These are phyloP conservation scores for Julus scanicus DNA, from an alignment of 2,888 invertebrate genomes.

Conservation along the genomic window DNA sequence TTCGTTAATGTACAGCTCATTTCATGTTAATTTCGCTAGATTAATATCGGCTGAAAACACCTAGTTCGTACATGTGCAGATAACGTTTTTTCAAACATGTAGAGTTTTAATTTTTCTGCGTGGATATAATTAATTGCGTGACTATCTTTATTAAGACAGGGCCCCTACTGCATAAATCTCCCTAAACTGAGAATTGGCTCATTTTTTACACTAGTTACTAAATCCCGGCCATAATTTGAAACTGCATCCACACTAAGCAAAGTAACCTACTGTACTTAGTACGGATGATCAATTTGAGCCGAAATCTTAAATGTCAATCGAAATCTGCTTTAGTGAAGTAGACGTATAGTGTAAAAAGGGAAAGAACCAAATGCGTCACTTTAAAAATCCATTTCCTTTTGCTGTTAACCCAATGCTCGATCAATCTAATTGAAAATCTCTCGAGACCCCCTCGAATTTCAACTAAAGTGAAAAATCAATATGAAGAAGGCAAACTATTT, in stretches of 20 bases:
- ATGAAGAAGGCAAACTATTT: constrained; percentile 31
- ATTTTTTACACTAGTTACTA: no score
- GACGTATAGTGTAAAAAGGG: not conserved
- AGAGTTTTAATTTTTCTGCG: no score
- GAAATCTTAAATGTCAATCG: not conserved
- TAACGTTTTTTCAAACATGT: no score
- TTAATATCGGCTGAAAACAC: no score
- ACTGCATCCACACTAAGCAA: not conserved
- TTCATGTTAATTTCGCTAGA: no score
- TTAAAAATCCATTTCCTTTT: constrained; percentile 42
- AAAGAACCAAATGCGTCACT: not conserved
- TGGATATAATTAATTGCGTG: no score
- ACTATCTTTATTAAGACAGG: no score
- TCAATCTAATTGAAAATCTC: constrained; percentile 47
- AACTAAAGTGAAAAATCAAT: constrained; percentile 40
- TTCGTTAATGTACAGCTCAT: no score
- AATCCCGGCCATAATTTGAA: not conserved
- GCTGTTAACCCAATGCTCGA: constrained; percentile 45
- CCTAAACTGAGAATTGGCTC: no score
- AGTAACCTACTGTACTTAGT: not conserved
- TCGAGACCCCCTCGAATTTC: constrained; percentile 43
- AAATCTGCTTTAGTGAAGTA: not conserved
- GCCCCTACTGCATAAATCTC: no score
- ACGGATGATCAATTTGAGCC: not conserved
- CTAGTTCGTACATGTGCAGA: no score